A percentile compares a stretch with the other conserved stretches of the same genome.
These are phyloP conservation scores for Dicyrtoma fusca DNA, from an alignment of 2,888 invertebrate species.

Conservation along the genomic window DNA sequence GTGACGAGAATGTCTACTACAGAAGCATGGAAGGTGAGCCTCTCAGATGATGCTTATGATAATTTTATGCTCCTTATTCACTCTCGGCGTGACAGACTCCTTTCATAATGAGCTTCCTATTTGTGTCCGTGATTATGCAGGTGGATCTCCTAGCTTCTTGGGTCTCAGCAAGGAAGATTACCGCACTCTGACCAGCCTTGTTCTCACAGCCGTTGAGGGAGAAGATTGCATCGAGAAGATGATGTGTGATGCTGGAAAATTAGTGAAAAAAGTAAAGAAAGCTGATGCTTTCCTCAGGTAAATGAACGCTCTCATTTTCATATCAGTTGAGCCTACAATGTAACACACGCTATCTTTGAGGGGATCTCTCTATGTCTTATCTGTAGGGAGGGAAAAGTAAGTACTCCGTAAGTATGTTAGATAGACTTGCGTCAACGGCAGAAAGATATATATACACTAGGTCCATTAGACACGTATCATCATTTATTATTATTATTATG, in stretches of 20 bases:
- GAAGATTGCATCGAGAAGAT: constrained; percentile 56
- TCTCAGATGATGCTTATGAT: not conserved
- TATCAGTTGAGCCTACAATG: not conserved
- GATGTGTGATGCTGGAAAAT: constrained; percentile 56
- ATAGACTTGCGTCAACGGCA: too few relatives aligned
- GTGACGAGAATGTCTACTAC: constrained; percentile 57
- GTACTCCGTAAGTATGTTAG: too few relatives aligned
- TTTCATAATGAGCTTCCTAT: not conserved
- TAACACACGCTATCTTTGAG: too few relatives aligned
- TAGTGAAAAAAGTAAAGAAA: constrained; percentile 57
- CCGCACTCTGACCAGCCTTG: constrained; percentile 55
- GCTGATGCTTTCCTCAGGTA: constrained; percentile 57
- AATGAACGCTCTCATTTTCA: constrained; percentile 27
- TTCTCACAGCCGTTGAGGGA: constrained; percentile 56
- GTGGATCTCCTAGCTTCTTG: constrained; percentile 54
- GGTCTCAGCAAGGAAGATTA: constrained; percentile 56
- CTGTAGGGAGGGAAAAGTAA: too few relatives aligned
- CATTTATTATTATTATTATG: not conserved
- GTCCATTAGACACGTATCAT: not conserved
- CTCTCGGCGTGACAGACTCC: too few relatives aligned
- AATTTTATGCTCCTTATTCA: too few relatives aligned
- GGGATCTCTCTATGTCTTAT: too few relatives aligned
- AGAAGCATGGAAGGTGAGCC: constrained; percentile 55
- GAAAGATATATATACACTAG: too few relatives aligned
- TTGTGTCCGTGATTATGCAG: not conserved